Percentiles rank a stretch among this genome's conserved stretches.
phyloP scores from a whole-genome alignment of 2,888 invertebrate species.

The Salticus scenicus region DNA sequence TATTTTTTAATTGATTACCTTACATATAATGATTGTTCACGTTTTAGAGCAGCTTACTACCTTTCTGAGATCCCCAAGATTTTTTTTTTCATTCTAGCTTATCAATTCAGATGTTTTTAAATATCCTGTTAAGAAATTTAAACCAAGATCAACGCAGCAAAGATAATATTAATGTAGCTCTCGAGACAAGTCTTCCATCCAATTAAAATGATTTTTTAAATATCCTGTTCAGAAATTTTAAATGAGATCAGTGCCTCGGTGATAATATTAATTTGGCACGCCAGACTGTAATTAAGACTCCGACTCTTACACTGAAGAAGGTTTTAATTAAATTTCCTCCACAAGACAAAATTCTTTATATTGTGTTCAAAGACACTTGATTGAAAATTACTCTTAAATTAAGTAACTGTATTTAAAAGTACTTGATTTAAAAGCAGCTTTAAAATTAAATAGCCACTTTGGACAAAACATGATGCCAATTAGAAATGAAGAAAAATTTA shows the following conservation, averaged over 20 bases:
- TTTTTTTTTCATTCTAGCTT: no score
- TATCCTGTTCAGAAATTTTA: no score
- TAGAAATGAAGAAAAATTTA: neutral
- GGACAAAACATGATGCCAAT: neutral
- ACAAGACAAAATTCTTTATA: neutral
- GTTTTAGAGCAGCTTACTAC: no score
- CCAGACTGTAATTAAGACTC: neutral
- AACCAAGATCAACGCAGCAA: no score
- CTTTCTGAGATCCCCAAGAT: no score
- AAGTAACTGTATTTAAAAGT: neutral
- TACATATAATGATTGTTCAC: no score
- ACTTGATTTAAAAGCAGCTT: neutral
- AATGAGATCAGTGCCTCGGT: neutral
- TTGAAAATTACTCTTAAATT: neutral
- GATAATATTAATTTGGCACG: constrained; percentile 9
- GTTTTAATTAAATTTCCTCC: neutral
- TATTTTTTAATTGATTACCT: no score
- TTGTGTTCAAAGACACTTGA: neutral
- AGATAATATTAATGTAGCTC: no score
- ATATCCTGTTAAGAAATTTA: no score
- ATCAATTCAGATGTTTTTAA: no score
- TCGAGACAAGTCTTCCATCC: no score
- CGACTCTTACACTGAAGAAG: neutral
- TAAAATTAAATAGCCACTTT: neutral
- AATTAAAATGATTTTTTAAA: no score